Conservation (phyloP, 2,888 invertebrate species). For the Tuta absoluta region DNA sequence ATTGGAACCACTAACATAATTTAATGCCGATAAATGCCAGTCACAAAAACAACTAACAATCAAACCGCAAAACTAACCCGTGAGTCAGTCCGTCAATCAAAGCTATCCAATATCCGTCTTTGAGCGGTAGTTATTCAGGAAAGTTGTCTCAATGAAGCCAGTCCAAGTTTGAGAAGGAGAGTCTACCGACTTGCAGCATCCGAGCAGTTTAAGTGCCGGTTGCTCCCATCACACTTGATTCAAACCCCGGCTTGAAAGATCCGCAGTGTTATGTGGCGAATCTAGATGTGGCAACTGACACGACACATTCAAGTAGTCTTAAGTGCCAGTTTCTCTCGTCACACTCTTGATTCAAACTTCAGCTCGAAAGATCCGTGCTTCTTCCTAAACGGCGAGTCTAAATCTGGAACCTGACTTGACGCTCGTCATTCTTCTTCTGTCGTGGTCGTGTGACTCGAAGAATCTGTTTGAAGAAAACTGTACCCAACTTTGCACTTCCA, state of each 20-base stretch:
- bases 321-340: slow-evolving; percentile 47
- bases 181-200: neutral
- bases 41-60: neutral
- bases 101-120: slow-evolving; percentile 8
- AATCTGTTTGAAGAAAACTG: no score
- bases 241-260: slow-evolving; percentile 42
- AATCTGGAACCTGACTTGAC: no score
- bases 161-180: slow-evolving; percentile 30
- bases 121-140: slow-evolving; percentile 1
- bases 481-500: neutral
- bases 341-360: no score
- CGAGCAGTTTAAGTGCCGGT: slow-evolving; percentile 40
- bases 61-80: neutral
- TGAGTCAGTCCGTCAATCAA: neutral
- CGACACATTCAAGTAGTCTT: slow-evolving; percentile 40
- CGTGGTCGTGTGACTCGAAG: no score
- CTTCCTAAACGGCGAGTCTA: no score
- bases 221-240: slow-evolving; percentile 48
- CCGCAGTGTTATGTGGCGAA: no score
- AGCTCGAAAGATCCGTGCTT: slow-evolving; percentile 34
- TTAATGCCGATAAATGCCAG: neutral
- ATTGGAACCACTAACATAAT: neutral
- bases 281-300: no score
- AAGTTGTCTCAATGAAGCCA: slow-evolving; percentile 21
- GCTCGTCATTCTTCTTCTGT: no score